Conservation (phyloP, 1,140 invertebrate species). For the Trachymyrmex cornetzi region DNA sequence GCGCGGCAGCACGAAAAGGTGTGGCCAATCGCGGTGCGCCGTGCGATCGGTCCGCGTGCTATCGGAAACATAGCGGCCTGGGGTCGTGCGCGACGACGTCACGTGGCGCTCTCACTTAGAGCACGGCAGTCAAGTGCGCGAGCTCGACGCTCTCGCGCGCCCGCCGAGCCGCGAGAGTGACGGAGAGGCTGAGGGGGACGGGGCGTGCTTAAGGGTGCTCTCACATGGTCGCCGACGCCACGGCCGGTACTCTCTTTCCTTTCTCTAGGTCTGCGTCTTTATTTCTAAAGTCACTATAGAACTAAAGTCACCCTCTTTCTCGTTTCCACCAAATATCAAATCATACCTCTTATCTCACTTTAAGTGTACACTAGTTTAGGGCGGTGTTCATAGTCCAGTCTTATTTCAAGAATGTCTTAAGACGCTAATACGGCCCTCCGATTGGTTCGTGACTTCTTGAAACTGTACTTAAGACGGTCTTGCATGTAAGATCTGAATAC, state of each 20-base stretch:
- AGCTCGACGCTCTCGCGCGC: constrained; percentile 60
- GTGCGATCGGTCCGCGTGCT: constrained; percentile 60
- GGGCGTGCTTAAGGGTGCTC: constrained; percentile 51
- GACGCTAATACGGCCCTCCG: no score
- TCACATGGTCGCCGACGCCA: constrained; percentile 45
- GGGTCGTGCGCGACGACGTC: constrained; percentile 65
- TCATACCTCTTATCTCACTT: no score
- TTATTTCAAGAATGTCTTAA: no score
- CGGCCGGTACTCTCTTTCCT: neutral
- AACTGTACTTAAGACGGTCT: no score
- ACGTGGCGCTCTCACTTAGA: constrained; percentile 68
- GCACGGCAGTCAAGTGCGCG: constrained; percentile 68
- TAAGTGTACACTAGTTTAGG: no score
- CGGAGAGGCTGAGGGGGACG: neutral
- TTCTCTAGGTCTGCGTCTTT: no score
- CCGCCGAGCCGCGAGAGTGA: neutral
- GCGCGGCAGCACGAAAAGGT: constrained; percentile 64
- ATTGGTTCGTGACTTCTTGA: no score
- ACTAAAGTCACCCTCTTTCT: no score
- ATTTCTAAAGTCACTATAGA: no score
- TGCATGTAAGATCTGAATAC: no score
- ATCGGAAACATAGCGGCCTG: constrained; percentile 61
- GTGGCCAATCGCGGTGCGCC: constrained; percentile 64
- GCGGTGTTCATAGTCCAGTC: no score
- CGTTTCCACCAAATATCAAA: no score